Evolutionary conservation across 2,888 invertebrate genomes (phyloP), one percentile per base, ranked within the genome.

Genomic region (Podotricha telesiphe): DNA sequence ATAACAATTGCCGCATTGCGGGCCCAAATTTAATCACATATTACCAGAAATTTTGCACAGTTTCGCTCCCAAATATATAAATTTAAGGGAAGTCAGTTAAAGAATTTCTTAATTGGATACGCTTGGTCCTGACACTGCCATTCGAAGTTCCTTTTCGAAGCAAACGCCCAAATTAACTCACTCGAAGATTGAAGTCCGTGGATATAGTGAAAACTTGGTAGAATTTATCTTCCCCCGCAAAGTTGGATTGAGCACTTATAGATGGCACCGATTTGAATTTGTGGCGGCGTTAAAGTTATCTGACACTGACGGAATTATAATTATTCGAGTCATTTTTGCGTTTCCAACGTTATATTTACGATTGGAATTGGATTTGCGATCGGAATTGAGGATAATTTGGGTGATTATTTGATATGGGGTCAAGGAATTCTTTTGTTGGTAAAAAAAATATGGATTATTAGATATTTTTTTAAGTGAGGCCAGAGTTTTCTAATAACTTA

Each of bases 151-250:
- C 51, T 73, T 74, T 70, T 68, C 67, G 73, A 70, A 73, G 70
- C 68, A 73, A 73, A 75, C 71, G 67, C 70, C 74, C 76, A 76
- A 79, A 79, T 78, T 79, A 79, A 80, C 78, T 76, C 73, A 70
- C 68, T 73, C 72, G 74, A 63, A 72, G 70, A 73, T 78, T 76
- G 78, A 77, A 75, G 75, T 70, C 73, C 64, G 70, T 71, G 77
- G 76, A 79, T 79, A 76, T 80, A 80, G 78, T 76, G 75, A 64
- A 75, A 78, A 76, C 76, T 81, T 77, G 71, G 69, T 69, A 34
- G 74, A 80, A 79, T 80, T 82, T 80, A 80, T 80, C 79, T 80
- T 68, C 66, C 47, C 40, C 69, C 66, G 70, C 66, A 76, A 80
- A 81, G 76, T 81, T 80, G 79, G 77, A 81, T 81, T 70, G 73